Conservation (phyloP, 1,140 invertebrate species). For the Trichoplusia ni region DNA sequence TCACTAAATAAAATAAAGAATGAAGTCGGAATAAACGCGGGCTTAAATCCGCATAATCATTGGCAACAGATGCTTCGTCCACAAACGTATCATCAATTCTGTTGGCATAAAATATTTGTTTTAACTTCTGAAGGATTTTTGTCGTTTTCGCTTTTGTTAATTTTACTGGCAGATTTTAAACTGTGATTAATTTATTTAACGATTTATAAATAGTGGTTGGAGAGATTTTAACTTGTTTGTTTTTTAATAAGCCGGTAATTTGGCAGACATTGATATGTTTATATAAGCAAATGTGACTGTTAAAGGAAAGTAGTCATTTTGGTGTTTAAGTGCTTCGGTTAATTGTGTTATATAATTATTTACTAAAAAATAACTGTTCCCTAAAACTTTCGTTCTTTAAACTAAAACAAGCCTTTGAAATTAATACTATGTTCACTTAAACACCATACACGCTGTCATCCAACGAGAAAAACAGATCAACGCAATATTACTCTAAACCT, state of each 20-base stretch:
- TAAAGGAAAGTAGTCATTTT: no score
- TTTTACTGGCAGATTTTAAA: background rate
- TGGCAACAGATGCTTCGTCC: slow-evolving; percentile 15
- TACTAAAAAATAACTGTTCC: no score
- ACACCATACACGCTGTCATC: no score
- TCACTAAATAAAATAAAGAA: slow-evolving; percentile 14
- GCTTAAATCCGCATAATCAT: slow-evolving; percentile 23
- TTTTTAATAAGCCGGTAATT: no score
- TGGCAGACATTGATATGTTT: no score
- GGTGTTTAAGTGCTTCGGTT: no score
- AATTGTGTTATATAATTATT: no score
- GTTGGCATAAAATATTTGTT: background rate
- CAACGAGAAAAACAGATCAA: background rate
- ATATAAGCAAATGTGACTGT: no score
- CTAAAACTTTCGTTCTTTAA: no score
- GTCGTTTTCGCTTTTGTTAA: background rate
- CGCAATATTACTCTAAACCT: background rate
- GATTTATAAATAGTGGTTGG: background rate
- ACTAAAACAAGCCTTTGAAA: no score
- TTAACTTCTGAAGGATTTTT: background rate
- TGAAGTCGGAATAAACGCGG: slow-evolving; percentile 2
- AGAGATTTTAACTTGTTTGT: no score
- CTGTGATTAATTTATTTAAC: background rate
- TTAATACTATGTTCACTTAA: no score
- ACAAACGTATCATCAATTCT: slow-evolving; percentile 13